Evolutionary conservation across 2,113 vertebrate species (phyloP).

Genomic region (Vulpes vulpes): DNA sequence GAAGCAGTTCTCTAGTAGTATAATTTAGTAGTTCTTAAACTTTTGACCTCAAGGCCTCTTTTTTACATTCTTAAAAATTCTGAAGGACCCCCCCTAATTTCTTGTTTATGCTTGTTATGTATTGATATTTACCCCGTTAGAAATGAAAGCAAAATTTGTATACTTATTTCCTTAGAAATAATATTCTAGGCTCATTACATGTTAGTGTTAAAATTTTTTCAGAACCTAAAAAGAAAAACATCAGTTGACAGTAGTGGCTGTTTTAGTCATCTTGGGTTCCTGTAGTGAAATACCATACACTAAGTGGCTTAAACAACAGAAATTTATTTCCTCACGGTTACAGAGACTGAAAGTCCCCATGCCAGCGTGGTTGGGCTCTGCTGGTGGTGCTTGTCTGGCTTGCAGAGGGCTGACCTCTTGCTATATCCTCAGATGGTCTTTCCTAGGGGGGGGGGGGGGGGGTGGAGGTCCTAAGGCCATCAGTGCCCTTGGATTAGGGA

Average conservation of each 20-base stretch:
- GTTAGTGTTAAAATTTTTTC: neutral
- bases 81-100: neutral
- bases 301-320: neutral
- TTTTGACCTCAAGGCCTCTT: neutral
- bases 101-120: neutral
- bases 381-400: neutral
- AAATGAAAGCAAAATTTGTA: conserved; percentile 28
- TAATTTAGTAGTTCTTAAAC: neutral
- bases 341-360: neutral
- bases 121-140: neutral
- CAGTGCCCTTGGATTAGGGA: neutral
- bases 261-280: neutral
- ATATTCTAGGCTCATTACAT: neutral
- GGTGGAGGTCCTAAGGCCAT: neutral
- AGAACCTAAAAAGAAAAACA: neutral
- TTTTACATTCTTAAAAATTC: neutral
- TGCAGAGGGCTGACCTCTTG: neutral
- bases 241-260: neutral
- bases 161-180: conserved; percentile 5
- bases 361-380: neutral
- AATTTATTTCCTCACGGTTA: neutral
- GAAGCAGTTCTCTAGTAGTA: neutral
- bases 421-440: neutral
- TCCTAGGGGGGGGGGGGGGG: neutral
- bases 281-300: neutral